Evolutionary conservation across 2,888 invertebrate genomes (phyloP), one percentile per base, ranked within the genome.

Genomic region (Hypercompe scribonia): DNA sequence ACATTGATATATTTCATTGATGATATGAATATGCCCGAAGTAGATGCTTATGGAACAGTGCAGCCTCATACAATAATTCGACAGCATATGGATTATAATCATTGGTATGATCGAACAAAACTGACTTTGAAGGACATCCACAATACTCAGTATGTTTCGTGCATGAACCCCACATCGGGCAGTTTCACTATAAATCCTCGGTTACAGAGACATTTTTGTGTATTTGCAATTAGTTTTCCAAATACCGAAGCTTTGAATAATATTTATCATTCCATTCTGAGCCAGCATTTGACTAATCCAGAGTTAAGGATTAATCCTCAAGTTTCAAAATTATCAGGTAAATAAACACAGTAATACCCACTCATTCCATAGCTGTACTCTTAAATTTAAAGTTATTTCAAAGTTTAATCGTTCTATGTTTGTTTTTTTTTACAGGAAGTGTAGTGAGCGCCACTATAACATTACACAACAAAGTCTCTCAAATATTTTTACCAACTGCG

Each of bases 11-110:
- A 99, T 91, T 99, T 99, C 89, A 97, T 99, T 76, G 99, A 99
- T 89, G 99, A 99, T 88, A 98, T 99, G 97, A 99, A 99, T 90
- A 99, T 99, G 99, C 99, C 99, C 1, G 99, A 99, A 96, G 98
- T 98, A 33, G 96, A 96, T 81, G 80, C 96, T 54, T 99, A 99
- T 87, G 99, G 99, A 15, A 99, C 99, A 0, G 99, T 99, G 0
- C 99, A 99, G 90, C 99, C 99, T 0, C 99, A 99, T 89, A 99
- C 99, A 0, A 94, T 99, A 72, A 99, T 99, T 81, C 96, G 99
- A 2, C 99, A 99, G 89, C 99, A 99, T 94, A 95, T 99, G 87
- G 99, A 99, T 92, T 99, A 99, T 89, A 97, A 97, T 69, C 99
- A 99, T 92, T 99, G 99, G 99, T 97, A 95, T 42, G 95, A 99